These are phyloP conservation scores for Salvelinus fontinalis DNA, from an alignment of 2,113 vertebrate genomes.

Conservation along the genomic window DNA sequence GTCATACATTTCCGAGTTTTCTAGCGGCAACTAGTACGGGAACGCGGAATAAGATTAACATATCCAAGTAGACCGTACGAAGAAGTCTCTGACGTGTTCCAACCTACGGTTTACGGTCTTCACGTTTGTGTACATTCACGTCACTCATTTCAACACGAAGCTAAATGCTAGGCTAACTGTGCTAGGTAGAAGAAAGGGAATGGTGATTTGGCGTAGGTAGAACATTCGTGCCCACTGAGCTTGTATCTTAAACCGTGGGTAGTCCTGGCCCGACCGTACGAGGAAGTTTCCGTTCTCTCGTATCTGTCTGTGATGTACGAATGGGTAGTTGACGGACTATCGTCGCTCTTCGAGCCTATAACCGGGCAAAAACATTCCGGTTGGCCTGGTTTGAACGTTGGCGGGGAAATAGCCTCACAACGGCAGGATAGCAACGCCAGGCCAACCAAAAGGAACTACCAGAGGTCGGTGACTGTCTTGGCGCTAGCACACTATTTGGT, in stretches of 20 bases:
- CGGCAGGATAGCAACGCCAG: conserved; percentile 56
- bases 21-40: too few species aligned
- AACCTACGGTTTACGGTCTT: too few species aligned
- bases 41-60: too few species aligned
- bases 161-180: too few species aligned
- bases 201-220: conserved; percentile 44
- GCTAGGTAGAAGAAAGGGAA: background rate
- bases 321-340: conserved; percentile 81
- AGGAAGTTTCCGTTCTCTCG: conserved; percentile 55
- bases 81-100: too few species aligned
- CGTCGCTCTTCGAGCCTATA: conserved; percentile 78
- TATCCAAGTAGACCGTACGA: too few species aligned
- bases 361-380: conserved; percentile 53
- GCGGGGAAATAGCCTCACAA: conserved; percentile 25
- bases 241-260: background rate
- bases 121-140: too few species aligned
- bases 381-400: conserved; percentile 54
- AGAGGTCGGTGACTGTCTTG: conserved; percentile 61
- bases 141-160: too few species aligned
- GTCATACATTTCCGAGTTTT: too few species aligned
- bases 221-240: background rate
- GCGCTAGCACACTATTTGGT: background rate
- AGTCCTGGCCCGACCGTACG: conserved; percentile 66
- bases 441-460: conserved; percentile 75
- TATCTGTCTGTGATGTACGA: conserved; percentile 81